phyloP scores from a whole-genome alignment of 1,140 invertebrate genomes.

The Gonioctena quinquepunctata region DNA sequence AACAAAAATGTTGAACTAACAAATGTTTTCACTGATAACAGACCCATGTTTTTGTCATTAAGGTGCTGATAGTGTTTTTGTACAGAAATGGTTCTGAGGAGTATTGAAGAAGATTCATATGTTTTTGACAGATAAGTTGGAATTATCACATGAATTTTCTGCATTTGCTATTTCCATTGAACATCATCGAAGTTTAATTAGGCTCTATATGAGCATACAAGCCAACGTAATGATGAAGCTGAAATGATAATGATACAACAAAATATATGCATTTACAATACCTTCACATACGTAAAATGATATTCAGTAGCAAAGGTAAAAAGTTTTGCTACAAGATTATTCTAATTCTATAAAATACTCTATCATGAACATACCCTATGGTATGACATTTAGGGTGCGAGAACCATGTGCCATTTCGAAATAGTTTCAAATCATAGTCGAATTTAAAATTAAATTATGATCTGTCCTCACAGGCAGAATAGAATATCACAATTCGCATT shows the following conservation, averaged over 20 bases:
- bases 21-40: no score
- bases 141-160: no score
- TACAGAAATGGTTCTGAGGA: no score
- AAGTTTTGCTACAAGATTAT: slow-evolving; percentile 25
- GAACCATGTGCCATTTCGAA: slow-evolving; percentile 29
- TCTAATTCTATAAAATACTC: slow-evolving; percentile 21
- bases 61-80: no score
- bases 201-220: no score
- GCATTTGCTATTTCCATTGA: no score
- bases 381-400: slow-evolving; percentile 22
- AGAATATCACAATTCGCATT: slow-evolving; percentile 43
- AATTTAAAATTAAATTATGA: slow-evolving; percentile 24
- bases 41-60: no score
- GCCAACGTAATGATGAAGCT: no score
- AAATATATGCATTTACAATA: background rate
- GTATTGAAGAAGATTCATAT: no score
- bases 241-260: background rate
- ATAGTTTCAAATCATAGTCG: slow-evolving; percentile 33
- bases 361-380: background rate
- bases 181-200: no score
- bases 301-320: slow-evolving; percentile 31
- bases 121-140: no score
- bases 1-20: no score
- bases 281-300: slow-evolving; percentile 15
- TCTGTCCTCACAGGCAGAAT: slow-evolving; percentile 40